Evolutionary conservation across 1,140 invertebrate genomes (phyloP), one percentile per base, ranked within the genome.

Genomic region (Spodoptera litura): DNA sequence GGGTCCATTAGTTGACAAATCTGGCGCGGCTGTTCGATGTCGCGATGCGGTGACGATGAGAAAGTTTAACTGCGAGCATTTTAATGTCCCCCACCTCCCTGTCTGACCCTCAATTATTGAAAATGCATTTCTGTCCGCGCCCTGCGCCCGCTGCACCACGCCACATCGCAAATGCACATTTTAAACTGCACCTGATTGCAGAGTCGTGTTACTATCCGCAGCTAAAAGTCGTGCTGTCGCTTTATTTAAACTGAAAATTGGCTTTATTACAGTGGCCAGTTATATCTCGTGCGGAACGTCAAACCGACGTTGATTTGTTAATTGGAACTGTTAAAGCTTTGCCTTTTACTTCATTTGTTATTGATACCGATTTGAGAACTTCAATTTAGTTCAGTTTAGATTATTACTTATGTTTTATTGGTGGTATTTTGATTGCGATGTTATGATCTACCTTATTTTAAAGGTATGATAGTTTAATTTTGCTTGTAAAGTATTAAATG

Each of bases 51-150:
- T 90, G 87, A 89, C 88, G 84, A 89, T 89, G 72, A 83, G 82
- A 93, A 94, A 92, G 90, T 94, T 91, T 88, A 84, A 82, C 83
- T 83, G 84, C 83, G 85, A 88, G 85, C 87, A 92, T 91, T 93
- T 93, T 91, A 94, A 94, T 88, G 85, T 80, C 87, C 88, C 85
- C 89, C 87, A 84, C 88, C 56, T 15, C 71, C 90, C 89, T 81
- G 92, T 94, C 92, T 93, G 91, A 93, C 91, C 91, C 88, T 93
- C 91, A 94, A 94, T 94, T 94, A 94, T 94, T 93, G 93, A 94
- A 94, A 94, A 93, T 93, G 90, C 91, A 93, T 91, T 91, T 89
- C 91, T 88, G 90, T 88, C 88, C 89, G 89, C 91, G 89, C 89
- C 90, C 91, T 86, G 88, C 81, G 87, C 86, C 89, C 87, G 83